Percentiles rank a stretch among this genome's conserved stretches.
These are phyloP conservation scores for Eumaeus atala DNA, from an alignment of 1,140 invertebrate genomes.

Conservation along the genomic window DNA sequence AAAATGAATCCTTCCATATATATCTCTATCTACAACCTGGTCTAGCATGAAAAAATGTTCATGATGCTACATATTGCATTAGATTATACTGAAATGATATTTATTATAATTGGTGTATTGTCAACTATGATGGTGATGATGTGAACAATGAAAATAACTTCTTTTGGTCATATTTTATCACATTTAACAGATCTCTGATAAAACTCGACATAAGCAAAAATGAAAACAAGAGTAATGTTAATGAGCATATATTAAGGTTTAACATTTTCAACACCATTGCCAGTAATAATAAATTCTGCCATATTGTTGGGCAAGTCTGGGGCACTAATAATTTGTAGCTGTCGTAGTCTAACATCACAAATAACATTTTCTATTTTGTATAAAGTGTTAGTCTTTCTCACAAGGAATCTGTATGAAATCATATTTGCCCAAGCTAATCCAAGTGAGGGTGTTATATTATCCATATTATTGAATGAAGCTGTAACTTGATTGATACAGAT, in stretches of 20 bases:
- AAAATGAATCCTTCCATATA: too few relatives aligned
- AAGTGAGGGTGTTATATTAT: constrained; percentile 44
- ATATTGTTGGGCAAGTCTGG: constrained; percentile 37
- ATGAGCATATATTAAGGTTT: constrained; percentile 6
- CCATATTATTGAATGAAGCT: constrained; percentile 36
- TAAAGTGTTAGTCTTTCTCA: constrained; percentile 31
- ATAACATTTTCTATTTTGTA: constrained; percentile 13
- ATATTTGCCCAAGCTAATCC: constrained; percentile 64
- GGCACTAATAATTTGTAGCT: constrained; percentile 39
- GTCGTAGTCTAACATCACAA: constrained; percentile 27
- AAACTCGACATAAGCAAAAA: too few relatives aligned
- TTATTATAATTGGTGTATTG: too few relatives aligned
- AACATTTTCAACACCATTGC: constrained; percentile 33
- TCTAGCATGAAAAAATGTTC: too few relatives aligned
- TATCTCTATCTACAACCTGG: too few relatives aligned
- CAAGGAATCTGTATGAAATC: constrained; percentile 42
- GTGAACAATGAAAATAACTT: too few relatives aligned
- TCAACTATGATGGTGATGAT: too few relatives aligned
- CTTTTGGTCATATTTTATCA: too few relatives aligned
- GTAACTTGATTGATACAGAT: constrained; percentile 63
- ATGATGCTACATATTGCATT: too few relatives aligned
- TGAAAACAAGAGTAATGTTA: too few relatives aligned
- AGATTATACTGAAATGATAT: too few relatives aligned
- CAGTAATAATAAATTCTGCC: constrained; percentile 41
- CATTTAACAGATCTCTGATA: too few relatives aligned